phyloP scores from a whole-genome alignment of 2,888 invertebrate species.

The Drosophila pseudotalamancana region DNA sequence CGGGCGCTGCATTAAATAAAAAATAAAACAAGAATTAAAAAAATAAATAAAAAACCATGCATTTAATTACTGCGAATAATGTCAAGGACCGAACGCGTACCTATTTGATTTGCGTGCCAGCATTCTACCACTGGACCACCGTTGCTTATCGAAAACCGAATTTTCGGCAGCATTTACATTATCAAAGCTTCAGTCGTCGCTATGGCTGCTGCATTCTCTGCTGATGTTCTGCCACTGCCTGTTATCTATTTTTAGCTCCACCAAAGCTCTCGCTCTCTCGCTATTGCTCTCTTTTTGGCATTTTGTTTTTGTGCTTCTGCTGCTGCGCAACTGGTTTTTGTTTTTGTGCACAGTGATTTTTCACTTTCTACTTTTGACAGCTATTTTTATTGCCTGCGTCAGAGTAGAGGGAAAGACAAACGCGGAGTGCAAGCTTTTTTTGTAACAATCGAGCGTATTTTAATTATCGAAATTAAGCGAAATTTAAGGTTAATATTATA shows the following conservation, averaged over 20 bases:
- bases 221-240: background rate
- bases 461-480: constrained; percentile 1
- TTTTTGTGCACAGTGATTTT: constrained; percentile 29
- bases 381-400: background rate
- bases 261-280: constrained; percentile 2
- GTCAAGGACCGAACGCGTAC: too few species aligned
- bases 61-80: too few species aligned
- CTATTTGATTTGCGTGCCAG: too few species aligned
- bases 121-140: background rate
- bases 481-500: background rate
- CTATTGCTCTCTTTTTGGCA: background rate
- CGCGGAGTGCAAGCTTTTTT: too few species aligned
- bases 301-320: constrained; percentile 23
- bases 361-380: constrained; percentile 50
- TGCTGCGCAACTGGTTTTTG: constrained; percentile 36
- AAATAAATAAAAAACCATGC: constrained; percentile 22
- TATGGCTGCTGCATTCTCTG: constrained; percentile 12
- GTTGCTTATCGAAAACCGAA: background rate
- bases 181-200: constrained; percentile 3
- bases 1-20: constrained; percentile 88
- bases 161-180: too few species aligned
- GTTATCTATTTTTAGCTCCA: background rate
- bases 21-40: background rate
- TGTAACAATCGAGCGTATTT: too few species aligned
- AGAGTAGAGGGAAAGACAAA: too few species aligned